Evolutionary conservation across 2,888 invertebrate genomes (phyloP), one percentile per base, ranked within the genome.

Genomic region (Parochlus steinenii): DNA sequence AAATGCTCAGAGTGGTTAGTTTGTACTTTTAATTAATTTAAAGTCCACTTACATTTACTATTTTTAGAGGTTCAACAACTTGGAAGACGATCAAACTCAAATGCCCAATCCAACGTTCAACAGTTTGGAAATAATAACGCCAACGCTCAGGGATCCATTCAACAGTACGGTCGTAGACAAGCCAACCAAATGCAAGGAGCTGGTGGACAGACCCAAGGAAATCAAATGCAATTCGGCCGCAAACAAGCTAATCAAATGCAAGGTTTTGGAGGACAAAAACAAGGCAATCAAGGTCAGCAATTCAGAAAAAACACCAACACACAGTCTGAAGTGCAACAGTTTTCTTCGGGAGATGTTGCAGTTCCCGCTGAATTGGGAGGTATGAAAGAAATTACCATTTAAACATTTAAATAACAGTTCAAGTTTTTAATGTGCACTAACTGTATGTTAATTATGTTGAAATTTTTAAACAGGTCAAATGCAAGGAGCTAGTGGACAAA

Each of bases 21-120:
- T n/a, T n/a, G n/a, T n/a, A n/a, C n/a, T n/a, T n/a, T n/a, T n/a
- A n/a, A n/a, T n/a, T n/a, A n/a, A n/a, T n/a, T n/a, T n/a, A n/a
- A n/a, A n/a, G n/a, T n/a, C n/a, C n/a, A n/a, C n/a, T n/a, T n/a
- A n/a, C n/a, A n/a, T n/a, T n/a, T n/a, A n/a, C n/a, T n/a, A n/a
- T n/a, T n/a, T n/a, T n/a, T 5, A 3, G 22, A 15, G 14, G 22
- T 31, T 2, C 31, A 31, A 14, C 31, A 31, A 14, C 6, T 22
- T 6, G 22, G 7, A 22, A 22, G 26, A 6, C 7, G 26, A 26
- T 26, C 26, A 26, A 31, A 31, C 19, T 16, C 17, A 3, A 31
- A 31, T 11, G 8, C 19, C 11, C 31, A 31, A 31, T 18, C 23
- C 16, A 14, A 17, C 10, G 33, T 17, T 6, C 33, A 33, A 14